These are phyloP conservation scores for Onthophagus sagittarius DNA, from an alignment of 2,888 invertebrate genomes.

Conservation along the genomic window DNA sequence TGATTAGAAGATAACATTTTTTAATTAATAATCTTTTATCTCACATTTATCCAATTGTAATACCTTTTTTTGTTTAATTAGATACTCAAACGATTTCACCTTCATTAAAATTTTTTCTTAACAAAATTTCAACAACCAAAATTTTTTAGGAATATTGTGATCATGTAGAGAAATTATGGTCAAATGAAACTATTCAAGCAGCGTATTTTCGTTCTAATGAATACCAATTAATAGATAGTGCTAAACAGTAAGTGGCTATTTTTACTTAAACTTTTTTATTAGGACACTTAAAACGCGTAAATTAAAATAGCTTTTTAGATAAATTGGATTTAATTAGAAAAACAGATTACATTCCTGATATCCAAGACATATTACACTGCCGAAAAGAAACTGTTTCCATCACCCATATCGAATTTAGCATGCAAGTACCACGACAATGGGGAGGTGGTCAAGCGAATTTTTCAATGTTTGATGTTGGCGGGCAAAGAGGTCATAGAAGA, in stretches of 20 bases:
- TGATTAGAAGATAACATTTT: too few species aligned
- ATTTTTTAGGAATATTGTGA: slow-evolving; percentile 67
- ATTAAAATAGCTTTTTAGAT: slow-evolving; percentile 64
- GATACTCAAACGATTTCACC: too few species aligned
- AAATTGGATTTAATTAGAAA: slow-evolving; percentile 63
- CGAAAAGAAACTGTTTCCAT: slow-evolving; percentile 71
- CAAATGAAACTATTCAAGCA: slow-evolving; percentile 65
- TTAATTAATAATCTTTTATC: too few species aligned
- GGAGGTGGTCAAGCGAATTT: slow-evolving; percentile 69
- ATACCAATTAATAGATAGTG: slow-evolving; percentile 75
- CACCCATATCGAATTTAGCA: slow-evolving; percentile 70
- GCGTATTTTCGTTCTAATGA: slow-evolving; percentile 69
- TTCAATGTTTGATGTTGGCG: slow-evolving; percentile 83
- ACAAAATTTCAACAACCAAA: background rate
- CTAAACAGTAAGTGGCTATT: slow-evolving; percentile 68
- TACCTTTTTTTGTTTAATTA: too few species aligned
- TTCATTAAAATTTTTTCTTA: too few species aligned
- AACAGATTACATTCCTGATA: slow-evolving; percentile 64
- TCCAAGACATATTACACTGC: slow-evolving; percentile 73
- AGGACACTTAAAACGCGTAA: too few species aligned
- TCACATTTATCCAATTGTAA: too few species aligned
- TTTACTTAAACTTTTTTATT: too few species aligned
- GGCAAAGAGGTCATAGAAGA: slow-evolving; percentile 74
- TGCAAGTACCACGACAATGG: slow-evolving; percentile 65
- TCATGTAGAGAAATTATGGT: slow-evolving; percentile 64